Percentiles rank a stretch among this genome's conserved stretches.
These are phyloP conservation scores for Drosophila lacteicornis DNA, from an alignment of 1,140 invertebrate genomes.

Conservation along the genomic window DNA sequence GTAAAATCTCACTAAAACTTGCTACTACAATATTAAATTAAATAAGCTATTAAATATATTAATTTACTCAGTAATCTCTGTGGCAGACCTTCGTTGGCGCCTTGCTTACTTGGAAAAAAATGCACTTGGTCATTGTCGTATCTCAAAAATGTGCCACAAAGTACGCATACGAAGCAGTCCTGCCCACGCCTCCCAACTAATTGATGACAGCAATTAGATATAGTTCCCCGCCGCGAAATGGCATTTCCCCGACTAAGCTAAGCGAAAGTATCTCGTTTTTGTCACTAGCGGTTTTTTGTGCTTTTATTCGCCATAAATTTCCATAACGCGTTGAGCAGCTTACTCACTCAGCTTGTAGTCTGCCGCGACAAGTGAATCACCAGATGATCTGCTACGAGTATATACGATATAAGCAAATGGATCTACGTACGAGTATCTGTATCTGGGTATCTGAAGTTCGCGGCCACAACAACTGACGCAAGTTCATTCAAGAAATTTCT, in stretches of 20 bases:
- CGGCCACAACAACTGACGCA: constrained; percentile 55
- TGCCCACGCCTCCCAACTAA: constrained; percentile 53
- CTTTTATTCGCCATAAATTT: constrained; percentile 69
- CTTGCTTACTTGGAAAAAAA: neutral
- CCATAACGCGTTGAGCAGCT: constrained; percentile 59
- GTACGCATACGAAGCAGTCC: constrained; percentile 3
- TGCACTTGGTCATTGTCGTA: neutral
- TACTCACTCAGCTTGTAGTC: constrained; percentile 53
- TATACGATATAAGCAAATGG: constrained; percentile 25
- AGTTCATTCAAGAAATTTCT: constrained; percentile 65
- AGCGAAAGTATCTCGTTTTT: constrained; percentile 65
- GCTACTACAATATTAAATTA: neutral
- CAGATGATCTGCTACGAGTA: constrained; percentile 36
- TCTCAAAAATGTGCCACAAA: constrained; percentile 3
- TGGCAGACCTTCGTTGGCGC: neutral
- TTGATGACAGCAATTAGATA: constrained; percentile 57
- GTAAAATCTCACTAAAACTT: no score
- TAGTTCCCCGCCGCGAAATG: constrained; percentile 11
- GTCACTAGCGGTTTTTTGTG: constrained; percentile 23
- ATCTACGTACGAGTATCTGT: constrained; percentile 20
- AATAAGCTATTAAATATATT: neutral
- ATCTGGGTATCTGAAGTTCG: constrained; percentile 24
- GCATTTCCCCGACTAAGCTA: constrained; percentile 28
- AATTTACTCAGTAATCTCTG: neutral
- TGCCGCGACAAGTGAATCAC: constrained; percentile 61